Percentiles rank a stretch among this genome's conserved stretches.
phyloP scores from a whole-genome alignment of 2,113 vertebrate species.

The Ictidomys tridecemlineatus region DNA sequence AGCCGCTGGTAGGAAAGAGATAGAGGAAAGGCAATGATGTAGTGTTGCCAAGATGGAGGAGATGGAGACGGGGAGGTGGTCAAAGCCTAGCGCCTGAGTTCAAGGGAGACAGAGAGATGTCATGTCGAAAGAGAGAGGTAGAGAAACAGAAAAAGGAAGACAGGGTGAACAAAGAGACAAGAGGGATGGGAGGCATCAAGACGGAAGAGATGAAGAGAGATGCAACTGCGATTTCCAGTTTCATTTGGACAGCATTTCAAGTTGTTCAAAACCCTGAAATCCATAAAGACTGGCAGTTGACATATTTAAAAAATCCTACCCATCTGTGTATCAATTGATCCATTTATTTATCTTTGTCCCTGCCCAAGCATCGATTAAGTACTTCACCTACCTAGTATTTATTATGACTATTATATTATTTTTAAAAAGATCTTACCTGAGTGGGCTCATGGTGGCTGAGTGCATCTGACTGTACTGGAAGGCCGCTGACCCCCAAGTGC shows the following conservation, averaged over 20 bases:
- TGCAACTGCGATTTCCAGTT: slow-evolving; percentile 50
- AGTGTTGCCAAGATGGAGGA: slow-evolving; percentile 51
- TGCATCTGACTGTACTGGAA: neutral
- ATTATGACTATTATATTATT: slow-evolving; percentile 44
- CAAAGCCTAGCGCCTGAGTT: slow-evolving; percentile 13
- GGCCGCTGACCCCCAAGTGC: neutral
- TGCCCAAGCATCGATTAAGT: neutral
- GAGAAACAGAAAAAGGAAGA: neutral
- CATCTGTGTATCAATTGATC: neutral
- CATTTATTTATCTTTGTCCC: slow-evolving; percentile 47
- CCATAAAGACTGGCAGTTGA: slow-evolving; percentile 29
- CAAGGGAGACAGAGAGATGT: neutral
- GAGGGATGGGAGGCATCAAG: neutral
- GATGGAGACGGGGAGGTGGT: slow-evolving; percentile 24
- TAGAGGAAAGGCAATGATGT: neutral
- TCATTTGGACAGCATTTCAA: slow-evolving; percentile 34
- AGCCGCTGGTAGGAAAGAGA: slow-evolving; percentile 20
- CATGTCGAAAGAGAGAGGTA: neutral
- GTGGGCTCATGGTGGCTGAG: slow-evolving; percentile 2
- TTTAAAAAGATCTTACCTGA: slow-evolving; percentile 76
- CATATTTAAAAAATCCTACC: slow-evolving; percentile 32
- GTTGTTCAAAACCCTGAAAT: slow-evolving; percentile 59
- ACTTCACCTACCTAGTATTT: slow-evolving; percentile 28
- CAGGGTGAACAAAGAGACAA: neutral
- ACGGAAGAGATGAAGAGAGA: neutral